Conservation (phyloP, 2,888 invertebrate species). For the Toxonevra muliebris region DNA sequence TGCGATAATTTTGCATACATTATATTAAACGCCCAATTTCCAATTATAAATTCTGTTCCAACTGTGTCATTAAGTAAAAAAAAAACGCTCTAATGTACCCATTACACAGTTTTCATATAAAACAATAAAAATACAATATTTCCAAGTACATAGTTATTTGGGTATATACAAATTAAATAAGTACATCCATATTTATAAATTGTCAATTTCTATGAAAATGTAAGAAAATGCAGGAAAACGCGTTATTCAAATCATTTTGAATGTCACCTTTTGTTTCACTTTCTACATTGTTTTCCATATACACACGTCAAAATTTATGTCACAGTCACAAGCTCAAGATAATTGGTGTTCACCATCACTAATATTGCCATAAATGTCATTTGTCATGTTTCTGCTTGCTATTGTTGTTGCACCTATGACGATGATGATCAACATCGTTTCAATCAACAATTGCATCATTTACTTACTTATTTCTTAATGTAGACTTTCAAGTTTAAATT, state of each 20-base stretch:
- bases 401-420: background rate
- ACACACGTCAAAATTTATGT: too few relatives aligned
- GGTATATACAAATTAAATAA: background rate
- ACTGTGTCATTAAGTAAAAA: too few relatives aligned
- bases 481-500: conserved; percentile 5
- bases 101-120: background rate
- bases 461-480: background rate
- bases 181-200: background rate
- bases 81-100: too few relatives aligned
- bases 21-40: too few relatives aligned
- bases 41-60: too few relatives aligned
- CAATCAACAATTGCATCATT: background rate
- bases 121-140: background rate
- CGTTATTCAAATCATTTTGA: too few relatives aligned
- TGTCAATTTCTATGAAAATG: background rate
- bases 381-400: conserved; percentile 1
- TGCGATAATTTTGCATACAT: background rate
- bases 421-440: background rate
- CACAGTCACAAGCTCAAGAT: too few relatives aligned
- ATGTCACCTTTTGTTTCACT: too few relatives aligned
- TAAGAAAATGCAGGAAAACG: too few relatives aligned
- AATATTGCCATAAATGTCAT: background rate
- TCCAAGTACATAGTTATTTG: background rate
- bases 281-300: too few relatives aligned
- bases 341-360: too few relatives aligned